Base-by-base conservation (phyloP, 2,113 vertebrate species). In the Scomber japonicus region DNA sequence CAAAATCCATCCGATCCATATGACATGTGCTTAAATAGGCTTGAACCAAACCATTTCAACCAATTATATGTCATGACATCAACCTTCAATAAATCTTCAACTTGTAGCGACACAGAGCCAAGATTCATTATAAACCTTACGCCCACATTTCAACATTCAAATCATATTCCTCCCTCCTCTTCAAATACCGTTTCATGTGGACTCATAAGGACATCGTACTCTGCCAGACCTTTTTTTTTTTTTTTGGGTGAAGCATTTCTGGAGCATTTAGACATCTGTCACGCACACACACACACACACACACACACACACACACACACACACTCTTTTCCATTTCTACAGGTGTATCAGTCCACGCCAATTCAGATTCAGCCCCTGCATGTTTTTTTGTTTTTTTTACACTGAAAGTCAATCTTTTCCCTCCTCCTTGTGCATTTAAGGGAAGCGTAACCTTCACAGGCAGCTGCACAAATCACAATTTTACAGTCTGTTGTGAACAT, bases 391-490 rank as follows among this genome's bases (percentile, higher is more conserved):
- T 27, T 27, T 27, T 27, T 27, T 59, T 59, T 16, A 59, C 8
- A 16, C 27, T 61, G 56, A 11, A 0, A 5, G 30, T 46, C 15
- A n/a, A 3, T 53, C 11, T 56, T 35, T 21, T 21, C 14, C 21
- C 0, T 27, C 14, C 49, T 11, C 13, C 60, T 9, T 24, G 15
- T 14, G 31, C 30, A 40, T 48, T 72, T 1, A 6, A 27, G 4
- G 21, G 53, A 65, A 55, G 78, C 59, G 8, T 30, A 50, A 48
- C 56, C 4, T 70, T 24, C 35, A 50, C 6, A 10, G 49, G 31
- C 56, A 72, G 71, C 57, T 0, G 11, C 64, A 65, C 19, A 30
- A 72, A 80, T 61, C 24, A 11, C 64, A 71, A 11, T 16, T 72
- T 30, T n/a, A 16, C 54, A 51, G 46, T 17, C 13, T n/a, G 55